Percentiles rank a stretch among this genome's conserved stretches.
Conservation (phyloP, 2,888 invertebrate species). For the Schrankia costaestrigalis region DNA sequence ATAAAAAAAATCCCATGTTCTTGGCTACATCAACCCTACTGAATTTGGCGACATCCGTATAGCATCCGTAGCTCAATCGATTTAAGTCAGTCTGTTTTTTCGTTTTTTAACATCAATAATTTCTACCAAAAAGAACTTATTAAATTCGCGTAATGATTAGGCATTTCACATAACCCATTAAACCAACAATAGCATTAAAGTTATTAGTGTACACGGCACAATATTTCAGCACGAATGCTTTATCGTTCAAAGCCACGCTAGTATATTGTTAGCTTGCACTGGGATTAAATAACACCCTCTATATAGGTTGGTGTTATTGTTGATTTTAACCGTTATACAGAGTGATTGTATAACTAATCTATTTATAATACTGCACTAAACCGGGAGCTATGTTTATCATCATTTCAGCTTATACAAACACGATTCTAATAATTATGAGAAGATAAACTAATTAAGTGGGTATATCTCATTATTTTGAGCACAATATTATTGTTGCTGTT, state of each 20-base stretch:
- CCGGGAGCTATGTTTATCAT: constrained; percentile 16
- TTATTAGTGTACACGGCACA: too few species aligned
- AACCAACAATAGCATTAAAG: too few species aligned
- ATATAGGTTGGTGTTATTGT: constrained; percentile 31
- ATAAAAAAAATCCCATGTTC: too few species aligned
- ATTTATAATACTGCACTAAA: constrained; percentile 18
- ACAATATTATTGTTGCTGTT: constrained; percentile 4
- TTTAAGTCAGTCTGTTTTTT: too few species aligned
- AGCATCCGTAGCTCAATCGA: too few species aligned
- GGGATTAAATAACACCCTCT: constrained; percentile 45
- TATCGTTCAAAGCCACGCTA: constrained; percentile 48
- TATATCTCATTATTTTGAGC: constrained; percentile 1
- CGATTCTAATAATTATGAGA: constrained; percentile 6
- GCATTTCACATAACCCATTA: too few species aligned
- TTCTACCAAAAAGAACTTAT: too few species aligned
- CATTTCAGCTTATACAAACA: constrained; percentile 12
- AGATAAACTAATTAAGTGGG: constrained; percentile 9
- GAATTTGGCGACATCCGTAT: too few species aligned
- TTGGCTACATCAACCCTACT: too few species aligned
- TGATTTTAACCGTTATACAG: constrained; percentile 22
- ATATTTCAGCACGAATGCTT: constrained; percentile 16
- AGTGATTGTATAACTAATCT: constrained; percentile 18
- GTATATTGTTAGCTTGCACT: constrained; percentile 49
- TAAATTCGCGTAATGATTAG: too few species aligned
- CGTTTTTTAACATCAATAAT: too few species aligned